phyloP scores from a whole-genome alignment of 2,797 vertebrate genomes.

The Pseudochirops cupreus region DNA sequence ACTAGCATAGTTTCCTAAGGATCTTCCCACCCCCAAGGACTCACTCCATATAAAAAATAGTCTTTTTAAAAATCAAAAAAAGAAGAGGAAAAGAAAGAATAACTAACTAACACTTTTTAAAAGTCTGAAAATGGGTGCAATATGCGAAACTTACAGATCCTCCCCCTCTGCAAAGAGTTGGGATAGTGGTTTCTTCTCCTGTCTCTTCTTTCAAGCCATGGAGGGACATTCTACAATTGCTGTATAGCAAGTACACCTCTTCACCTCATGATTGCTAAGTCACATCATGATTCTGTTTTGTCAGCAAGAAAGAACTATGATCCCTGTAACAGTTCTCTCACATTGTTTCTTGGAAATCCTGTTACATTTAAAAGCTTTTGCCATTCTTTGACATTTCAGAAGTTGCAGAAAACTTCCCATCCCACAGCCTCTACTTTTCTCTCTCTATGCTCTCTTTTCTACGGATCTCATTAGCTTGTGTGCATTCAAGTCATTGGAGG shows the following conservation, averaged over 20 bases:
- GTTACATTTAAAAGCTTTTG: conserved; percentile 30
- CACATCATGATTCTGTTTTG: neutral
- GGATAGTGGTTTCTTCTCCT: neutral
- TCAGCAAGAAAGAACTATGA: neutral
- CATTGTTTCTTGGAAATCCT: neutral
- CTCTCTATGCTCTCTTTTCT: too few relatives aligned
- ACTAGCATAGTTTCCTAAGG: neutral
- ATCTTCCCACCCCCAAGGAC: neutral
- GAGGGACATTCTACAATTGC: neutral
- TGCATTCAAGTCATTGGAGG: too few relatives aligned
- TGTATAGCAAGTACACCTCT: neutral
- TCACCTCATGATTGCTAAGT: neutral
- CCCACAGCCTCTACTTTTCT: too few relatives aligned
- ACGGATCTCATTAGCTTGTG: too few relatives aligned
- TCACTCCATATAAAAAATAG: too few relatives aligned
- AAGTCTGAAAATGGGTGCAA: neutral
- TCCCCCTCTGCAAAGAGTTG: neutral
- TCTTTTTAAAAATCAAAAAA: too few relatives aligned
- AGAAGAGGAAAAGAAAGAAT: neutral
- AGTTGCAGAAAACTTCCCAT: conserved; percentile 12
- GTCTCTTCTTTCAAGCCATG: neutral
- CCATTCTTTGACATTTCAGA: conserved; percentile 36
- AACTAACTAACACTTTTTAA: neutral
- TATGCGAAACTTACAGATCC: neutral
- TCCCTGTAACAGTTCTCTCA: neutral